Evolutionary conservation across 1,140 invertebrate genomes (phyloP).

Genomic region (Doryteuthis pealeii): DNA sequence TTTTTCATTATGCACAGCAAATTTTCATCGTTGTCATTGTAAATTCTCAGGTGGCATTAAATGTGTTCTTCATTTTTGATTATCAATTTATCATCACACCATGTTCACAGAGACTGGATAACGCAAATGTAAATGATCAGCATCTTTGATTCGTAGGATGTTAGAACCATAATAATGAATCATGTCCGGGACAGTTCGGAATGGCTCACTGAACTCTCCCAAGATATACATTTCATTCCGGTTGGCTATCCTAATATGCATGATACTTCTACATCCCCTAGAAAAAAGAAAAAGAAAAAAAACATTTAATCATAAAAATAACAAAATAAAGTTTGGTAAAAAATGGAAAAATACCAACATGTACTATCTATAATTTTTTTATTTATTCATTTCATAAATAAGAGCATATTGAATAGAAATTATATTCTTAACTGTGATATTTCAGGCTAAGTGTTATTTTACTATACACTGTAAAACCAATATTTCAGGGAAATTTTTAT

Average conservation of each 20-base stretch:
- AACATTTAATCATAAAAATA: not conserved
- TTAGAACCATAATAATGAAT: constrained; percentile 90
- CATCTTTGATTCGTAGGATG: constrained; percentile 87
- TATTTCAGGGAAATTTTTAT: too few relatives aligned
- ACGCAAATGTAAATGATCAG: constrained; percentile 90
- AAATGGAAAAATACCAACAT: too few relatives aligned
- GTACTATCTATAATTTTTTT: too few relatives aligned
- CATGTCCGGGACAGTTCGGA: constrained; percentile 86
- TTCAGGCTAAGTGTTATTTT: too few relatives aligned
- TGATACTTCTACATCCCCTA: constrained; percentile 88
- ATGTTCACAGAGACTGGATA: constrained; percentile 65
- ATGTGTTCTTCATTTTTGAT: not conserved
- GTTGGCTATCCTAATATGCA: constrained; percentile 84
- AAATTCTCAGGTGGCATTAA: not conserved
- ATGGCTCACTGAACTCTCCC: constrained; percentile 88
- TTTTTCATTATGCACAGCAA: constrained; percentile 1
- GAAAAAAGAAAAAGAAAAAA: constrained; percentile 32
- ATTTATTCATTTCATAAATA: too few relatives aligned
- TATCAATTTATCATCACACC: not conserved
- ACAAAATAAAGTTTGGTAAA: too few relatives aligned
- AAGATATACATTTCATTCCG: constrained; percentile 73
- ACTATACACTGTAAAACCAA: too few relatives aligned
- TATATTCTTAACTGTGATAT: too few relatives aligned
- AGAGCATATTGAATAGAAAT: too few relatives aligned
- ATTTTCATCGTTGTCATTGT: constrained; percentile 3